Conservation (phyloP, 2,888 invertebrate species). For the Drosophila lutescens region DNA sequence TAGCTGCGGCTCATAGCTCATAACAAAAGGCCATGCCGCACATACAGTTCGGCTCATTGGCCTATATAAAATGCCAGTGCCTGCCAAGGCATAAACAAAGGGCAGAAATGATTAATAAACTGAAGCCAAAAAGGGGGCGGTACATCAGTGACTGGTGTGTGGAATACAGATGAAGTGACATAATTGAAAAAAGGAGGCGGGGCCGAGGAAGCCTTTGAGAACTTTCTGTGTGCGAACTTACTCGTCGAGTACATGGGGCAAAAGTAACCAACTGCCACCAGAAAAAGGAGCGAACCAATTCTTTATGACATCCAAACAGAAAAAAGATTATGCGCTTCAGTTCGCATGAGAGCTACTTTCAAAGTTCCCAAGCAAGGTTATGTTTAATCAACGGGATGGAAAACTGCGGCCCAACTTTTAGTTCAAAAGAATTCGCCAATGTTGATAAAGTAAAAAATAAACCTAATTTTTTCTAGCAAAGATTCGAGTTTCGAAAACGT, state of each 20-base stretch:
- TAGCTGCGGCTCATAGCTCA: constrained; percentile 1
- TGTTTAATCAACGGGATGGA: constrained; percentile 7
- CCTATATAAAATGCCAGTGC: constrained; percentile 48
- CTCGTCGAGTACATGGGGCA: constrained; percentile 13
- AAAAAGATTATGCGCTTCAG: constrained; percentile 16
- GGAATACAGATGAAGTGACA: constrained; percentile 43
- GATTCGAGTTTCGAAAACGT: background rate
- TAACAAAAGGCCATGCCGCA: constrained; percentile 34
- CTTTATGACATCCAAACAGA: constrained; percentile 19
- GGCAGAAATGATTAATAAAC: constrained; percentile 45
- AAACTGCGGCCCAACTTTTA: constrained; percentile 14
- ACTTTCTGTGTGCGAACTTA: constrained; percentile 34
- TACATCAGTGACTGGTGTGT: constrained; percentile 12
- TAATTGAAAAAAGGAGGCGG: constrained; percentile 32
- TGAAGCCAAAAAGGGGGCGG: constrained; percentile 21
- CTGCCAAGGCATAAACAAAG: constrained; percentile 32
- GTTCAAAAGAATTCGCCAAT: constrained; percentile 11
- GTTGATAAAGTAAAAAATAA: background rate
- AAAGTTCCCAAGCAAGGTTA: constrained; percentile 16
- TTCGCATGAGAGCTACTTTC: constrained; percentile 29
- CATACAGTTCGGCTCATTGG: constrained; percentile 47
- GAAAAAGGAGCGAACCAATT: constrained; percentile 11
- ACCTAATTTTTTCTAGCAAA: background rate
- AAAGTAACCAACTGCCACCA: constrained; percentile 36
- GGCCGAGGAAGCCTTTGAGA: constrained; percentile 27